Base-by-base conservation (phyloP, 1,140 invertebrate genomes). In the Potamilus streckersoni region DNA sequence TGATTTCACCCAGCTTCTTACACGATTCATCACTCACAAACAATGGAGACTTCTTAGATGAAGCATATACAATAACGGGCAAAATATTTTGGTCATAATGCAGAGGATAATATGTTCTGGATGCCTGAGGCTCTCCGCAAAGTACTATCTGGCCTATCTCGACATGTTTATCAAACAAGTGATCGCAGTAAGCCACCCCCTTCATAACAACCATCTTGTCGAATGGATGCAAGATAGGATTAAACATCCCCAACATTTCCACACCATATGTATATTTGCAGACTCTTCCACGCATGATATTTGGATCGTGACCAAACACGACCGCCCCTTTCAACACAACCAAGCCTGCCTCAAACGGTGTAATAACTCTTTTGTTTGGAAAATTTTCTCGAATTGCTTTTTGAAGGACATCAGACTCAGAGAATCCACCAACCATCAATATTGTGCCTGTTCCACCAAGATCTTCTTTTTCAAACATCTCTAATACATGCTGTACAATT, bases 231-330 rank as follows among this genome's bases (percentile, higher is more conserved):
- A 59, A 55, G 5, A 23, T 12, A 64, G 74, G 70, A 20, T 70
- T 78, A 49, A 76, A 76, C 20, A 38, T 56, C 23, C 23, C 31
- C 74, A 76, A 59, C 6, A 49, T 56, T 1, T 75, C 75, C 13
- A 82, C 75, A 38, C 80, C 80, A 62, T 82, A 82, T 17, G 80
- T 82, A 38, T 76, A 82, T 38, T 60, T 74, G 61, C 72, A 79
- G 31, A 73, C 70, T 38, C 80, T 74, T 8, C 76, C 73, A 1
- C 65, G 49, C 23, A 82, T 78, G 19, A 65, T 63, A 56, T 75
- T 66, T 59, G 71, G 69, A 31, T 79, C 71, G 64, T 76, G 74
- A 3, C 81, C 81, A 60, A 76, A 82, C 8, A 80, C 65, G 5
- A 80, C 79, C 3, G 81, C 81, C 16, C 81, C 81, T 63, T 69